Evolutionary conservation across 2,797 vertebrate genomes (phyloP).

Genomic region (Cirrhinus mrigala): DNA sequence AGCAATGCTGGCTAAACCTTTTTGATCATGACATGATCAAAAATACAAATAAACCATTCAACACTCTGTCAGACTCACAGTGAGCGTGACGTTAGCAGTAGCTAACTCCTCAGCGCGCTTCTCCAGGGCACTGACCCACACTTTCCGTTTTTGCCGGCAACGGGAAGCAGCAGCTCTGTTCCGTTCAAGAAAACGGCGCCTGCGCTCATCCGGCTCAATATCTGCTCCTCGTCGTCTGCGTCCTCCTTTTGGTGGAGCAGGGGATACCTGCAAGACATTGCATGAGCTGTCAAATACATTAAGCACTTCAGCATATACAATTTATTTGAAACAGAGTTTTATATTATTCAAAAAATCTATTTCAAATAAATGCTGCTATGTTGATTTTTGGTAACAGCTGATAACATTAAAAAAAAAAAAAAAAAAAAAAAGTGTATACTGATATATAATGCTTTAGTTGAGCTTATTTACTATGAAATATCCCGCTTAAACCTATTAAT

Average conservation of each 20-base stretch:
- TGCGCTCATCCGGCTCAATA: conserved; percentile 92
- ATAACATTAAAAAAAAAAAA: neutral
- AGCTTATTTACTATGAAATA: conserved; percentile 6
- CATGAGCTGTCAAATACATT: conserved; percentile 18
- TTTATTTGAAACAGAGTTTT: no score
- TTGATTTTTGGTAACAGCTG: no score
- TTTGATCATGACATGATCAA: neutral
- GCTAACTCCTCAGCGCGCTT: conserved; percentile 97
- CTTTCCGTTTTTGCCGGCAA: conserved; percentile 93
- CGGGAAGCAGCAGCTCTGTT: conserved; percentile 93
- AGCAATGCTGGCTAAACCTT: neutral
- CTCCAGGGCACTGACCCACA: conserved; percentile 94
- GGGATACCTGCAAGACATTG: conserved; percentile 84
- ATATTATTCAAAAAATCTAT: no score
- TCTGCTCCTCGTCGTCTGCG: conserved; percentile 87
- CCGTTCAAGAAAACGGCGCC: conserved; percentile 92
- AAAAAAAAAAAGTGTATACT: neutral
- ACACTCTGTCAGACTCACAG: conserved; percentile 77
- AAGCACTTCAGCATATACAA: neutral
- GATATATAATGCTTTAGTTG: conserved; percentile 3
- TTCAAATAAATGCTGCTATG: no score
- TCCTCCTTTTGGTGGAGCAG: conserved; percentile 92
- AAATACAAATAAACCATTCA: neutral
- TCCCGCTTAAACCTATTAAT: neutral
- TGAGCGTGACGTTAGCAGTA: conserved; percentile 90